phyloP scores from a whole-genome alignment of 2,113 vertebrate genomes.

The Lepisosteus oculatus region DNA sequence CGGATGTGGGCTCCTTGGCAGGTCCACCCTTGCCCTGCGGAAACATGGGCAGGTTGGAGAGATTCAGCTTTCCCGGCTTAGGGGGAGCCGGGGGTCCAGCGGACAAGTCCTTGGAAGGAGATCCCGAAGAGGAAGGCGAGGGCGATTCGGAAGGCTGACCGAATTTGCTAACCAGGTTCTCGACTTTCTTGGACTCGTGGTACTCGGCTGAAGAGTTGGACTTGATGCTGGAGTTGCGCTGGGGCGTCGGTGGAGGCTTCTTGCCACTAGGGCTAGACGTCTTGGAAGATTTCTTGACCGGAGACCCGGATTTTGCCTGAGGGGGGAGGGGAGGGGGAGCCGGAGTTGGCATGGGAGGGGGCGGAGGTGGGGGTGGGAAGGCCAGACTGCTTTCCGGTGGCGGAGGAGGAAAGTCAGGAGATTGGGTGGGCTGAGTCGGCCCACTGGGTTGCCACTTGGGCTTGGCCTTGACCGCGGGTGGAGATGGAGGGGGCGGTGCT shows the following conservation, averaged over 20 bases:
- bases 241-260: conserved; percentile 85
- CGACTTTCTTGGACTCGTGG: conserved; percentile 83
- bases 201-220: conserved; percentile 65
- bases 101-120: conserved; percentile 70
- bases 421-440: conserved; percentile 51
- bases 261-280: conserved; percentile 74
- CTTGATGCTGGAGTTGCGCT: conserved; percentile 87
- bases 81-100: conserved; percentile 78
- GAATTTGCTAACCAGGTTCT: conserved; percentile 86
- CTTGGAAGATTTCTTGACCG: conserved; percentile 67
- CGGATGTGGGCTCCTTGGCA: conserved; percentile 59
- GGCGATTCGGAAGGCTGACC: conserved; percentile 62
- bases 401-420: conserved; percentile 85
- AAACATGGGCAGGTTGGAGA: conserved; percentile 74
- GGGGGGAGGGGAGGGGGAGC: conserved; percentile 59
- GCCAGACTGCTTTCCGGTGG: conserved; percentile 80
- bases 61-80: conserved; percentile 90
- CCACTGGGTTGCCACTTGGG: conserved; percentile 87
- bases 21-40: conserved; percentile 65
- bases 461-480: conserved; percentile 89
- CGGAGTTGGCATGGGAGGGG: conserved; percentile 70
- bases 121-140: conserved; percentile 56
- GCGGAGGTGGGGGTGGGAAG: conserved; percentile 63
- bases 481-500: conserved; percentile 68
- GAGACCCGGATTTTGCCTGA: conserved; percentile 67